A percentile compares a stretch with the other conserved stretches of the same genome.
phyloP scores from a whole-genome alignment of 1,140 invertebrate species.

The Caenorhabditis latens region DNA sequence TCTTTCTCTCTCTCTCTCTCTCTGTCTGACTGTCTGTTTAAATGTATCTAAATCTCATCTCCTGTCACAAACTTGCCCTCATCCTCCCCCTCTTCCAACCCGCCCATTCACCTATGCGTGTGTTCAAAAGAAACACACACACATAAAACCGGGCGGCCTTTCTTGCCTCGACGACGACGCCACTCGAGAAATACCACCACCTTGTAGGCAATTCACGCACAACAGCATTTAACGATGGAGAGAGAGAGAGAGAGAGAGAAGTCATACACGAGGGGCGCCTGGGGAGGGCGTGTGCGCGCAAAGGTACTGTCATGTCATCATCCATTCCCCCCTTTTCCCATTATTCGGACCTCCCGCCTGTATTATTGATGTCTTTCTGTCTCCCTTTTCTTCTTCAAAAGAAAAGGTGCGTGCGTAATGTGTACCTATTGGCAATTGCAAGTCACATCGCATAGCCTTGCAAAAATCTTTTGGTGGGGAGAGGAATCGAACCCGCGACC shows the following conservation, averaged over 20 bases:
- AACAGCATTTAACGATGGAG: neutral
- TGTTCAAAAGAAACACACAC: slow-evolving; percentile 51
- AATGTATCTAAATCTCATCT: slow-evolving; percentile 12
- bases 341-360: neutral
- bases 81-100: neutral
- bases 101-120: slow-evolving; percentile 18
- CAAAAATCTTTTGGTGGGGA: no score
- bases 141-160: slow-evolving; percentile 44
- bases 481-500: no score
- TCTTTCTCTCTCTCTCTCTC: neutral
- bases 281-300: neutral
- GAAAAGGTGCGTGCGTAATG: slow-evolving; percentile 22
- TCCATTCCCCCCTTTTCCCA: neutral
- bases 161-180: neutral
- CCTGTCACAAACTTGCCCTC: slow-evolving; percentile 21
- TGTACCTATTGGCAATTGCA: neutral
- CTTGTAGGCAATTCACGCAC: slow-evolving; percentile 18
- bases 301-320: neutral
- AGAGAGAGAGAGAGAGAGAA: slow-evolving; percentile 4
- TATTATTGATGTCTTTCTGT: slow-evolving; percentile 10
- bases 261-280: neutral
- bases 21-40: neutral
- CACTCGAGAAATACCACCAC: slow-evolving; percentile 52
- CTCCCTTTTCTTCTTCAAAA: neutral
- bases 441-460: no score